Evolutionary conservation across 1,140 invertebrate species (phyloP).

Genomic region (Listronotus oregonensis): DNA sequence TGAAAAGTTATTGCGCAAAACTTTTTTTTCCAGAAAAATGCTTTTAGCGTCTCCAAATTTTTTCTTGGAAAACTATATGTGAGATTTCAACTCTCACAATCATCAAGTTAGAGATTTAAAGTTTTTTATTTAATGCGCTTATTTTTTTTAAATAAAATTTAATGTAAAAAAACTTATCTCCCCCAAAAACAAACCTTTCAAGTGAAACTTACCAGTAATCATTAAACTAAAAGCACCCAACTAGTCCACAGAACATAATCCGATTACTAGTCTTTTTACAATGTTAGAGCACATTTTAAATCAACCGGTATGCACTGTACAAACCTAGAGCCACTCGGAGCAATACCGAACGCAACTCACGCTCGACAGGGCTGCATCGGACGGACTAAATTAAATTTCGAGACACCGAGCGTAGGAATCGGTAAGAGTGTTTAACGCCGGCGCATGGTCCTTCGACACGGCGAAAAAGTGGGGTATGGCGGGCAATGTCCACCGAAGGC

Average conservation of each 20-base stretch:
- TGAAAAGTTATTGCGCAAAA: too few relatives aligned
- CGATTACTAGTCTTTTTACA: slow-evolving; percentile 1
- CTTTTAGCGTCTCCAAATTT: too few relatives aligned
- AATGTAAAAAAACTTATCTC: too few relatives aligned
- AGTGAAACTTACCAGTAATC: too few relatives aligned
- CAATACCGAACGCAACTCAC: slow-evolving; percentile 3
- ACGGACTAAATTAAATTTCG: slow-evolving; percentile 33
- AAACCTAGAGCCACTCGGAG: slow-evolving; percentile 10
- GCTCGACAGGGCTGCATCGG: slow-evolving; percentile 9
- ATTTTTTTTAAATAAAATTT: too few relatives aligned
- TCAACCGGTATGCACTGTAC: slow-evolving; percentile 12
- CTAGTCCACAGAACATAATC: slow-evolving; percentile 8
- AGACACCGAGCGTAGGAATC: slow-evolving; percentile 11
- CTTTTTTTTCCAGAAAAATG: too few relatives aligned
- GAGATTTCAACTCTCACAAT: too few relatives aligned
- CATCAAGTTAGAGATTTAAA: too few relatives aligned
- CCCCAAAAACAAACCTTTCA: too few relatives aligned
- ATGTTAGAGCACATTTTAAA: slow-evolving; percentile 19
- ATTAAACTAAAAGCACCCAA: too few relatives aligned
- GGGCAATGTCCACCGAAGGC: slow-evolving; percentile 40
- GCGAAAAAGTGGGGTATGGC: slow-evolving; percentile 26
- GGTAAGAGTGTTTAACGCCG: slow-evolving; percentile 18
- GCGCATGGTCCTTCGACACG: slow-evolving; percentile 13
- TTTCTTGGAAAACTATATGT: too few relatives aligned
- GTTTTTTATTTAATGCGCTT: too few relatives aligned